Evolutionary conservation across 2,113 vertebrate genomes (phyloP).

Genomic region (Solea senegalensis): DNA sequence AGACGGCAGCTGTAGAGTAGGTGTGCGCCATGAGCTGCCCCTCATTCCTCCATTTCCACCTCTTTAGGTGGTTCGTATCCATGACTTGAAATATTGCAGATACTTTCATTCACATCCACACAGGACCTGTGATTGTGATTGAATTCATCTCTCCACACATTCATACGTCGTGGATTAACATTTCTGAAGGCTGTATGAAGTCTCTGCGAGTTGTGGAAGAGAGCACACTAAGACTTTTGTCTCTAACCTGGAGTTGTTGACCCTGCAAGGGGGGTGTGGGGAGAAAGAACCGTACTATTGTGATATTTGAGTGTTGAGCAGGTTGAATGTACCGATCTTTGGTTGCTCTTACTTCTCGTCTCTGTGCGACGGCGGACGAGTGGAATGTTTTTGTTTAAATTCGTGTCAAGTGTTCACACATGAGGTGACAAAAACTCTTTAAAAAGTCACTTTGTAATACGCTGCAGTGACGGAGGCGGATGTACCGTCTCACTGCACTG

Average conservation of each 20-base stretch:
- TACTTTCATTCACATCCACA: too few relatives aligned
- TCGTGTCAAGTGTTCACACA: neutral
- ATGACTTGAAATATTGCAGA: too few relatives aligned
- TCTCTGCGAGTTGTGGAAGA: neutral
- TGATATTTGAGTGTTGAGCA: neutral
- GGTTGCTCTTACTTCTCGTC: neutral
- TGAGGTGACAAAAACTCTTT: neutral
- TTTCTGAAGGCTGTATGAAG: neutral
- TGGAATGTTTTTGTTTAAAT: neutral
- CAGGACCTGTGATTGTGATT: neutral
- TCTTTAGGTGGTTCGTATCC: too few relatives aligned
- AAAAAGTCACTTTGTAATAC: constrained; percentile 14
- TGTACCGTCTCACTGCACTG: constrained; percentile 26
- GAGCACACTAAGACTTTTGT: neutral
- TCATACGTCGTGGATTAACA: neutral
- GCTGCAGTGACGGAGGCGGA: constrained; percentile 2
- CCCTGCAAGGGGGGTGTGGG: too few relatives aligned
- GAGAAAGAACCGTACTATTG: neutral
- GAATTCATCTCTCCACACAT: neutral
- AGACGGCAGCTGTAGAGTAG: too few relatives aligned
- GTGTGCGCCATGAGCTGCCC: too few relatives aligned
- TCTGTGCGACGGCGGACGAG: neutral
- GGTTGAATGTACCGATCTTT: neutral
- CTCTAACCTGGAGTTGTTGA: neutral
- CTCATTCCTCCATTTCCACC: too few relatives aligned